Evolutionary conservation across 2,797 vertebrate species (phyloP).

Genomic region (Philypnodon macrostomus): DNA sequence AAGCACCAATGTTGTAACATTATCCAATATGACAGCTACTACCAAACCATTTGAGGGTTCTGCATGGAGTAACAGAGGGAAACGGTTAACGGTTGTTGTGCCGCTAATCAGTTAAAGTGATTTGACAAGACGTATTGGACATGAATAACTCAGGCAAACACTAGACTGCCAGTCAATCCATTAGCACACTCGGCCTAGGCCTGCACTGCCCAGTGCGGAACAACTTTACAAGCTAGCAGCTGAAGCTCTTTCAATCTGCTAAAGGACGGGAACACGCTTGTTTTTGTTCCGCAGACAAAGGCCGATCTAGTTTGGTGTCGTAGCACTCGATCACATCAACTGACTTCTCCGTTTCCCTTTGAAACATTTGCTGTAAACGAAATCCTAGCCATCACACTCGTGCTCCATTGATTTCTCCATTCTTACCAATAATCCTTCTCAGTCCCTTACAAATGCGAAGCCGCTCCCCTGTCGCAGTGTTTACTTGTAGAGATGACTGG

Average conservation of each 20-base stretch:
- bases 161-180: slow-evolving; percentile 35
- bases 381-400: slow-evolving; percentile 56
- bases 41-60: neutral
- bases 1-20: slow-evolving; percentile 27
- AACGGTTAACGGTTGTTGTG: slow-evolving; percentile 6
- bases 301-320: accelerated
- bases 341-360: neutral
- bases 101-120: slow-evolving; percentile 53
- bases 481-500: slow-evolving; percentile 49
- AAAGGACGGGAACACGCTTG: slow-evolving; percentile 9
- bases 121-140: slow-evolving; percentile 45
- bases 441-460: slow-evolving; percentile 81
- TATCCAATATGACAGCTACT: slow-evolving; percentile 3
- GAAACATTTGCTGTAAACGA: slow-evolving; percentile 17
- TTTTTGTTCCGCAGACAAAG: slow-evolving; percentile 34
- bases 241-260: slow-evolving; percentile 38
- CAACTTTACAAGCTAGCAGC: slow-evolving; percentile 67
- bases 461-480: slow-evolving; percentile 73
- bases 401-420: slow-evolving; percentile 70
- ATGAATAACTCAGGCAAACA: slow-evolving; percentile 69
- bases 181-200: slow-evolving; percentile 58
- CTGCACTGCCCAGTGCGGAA: slow-evolving; percentile 56
- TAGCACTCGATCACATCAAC: accelerated
- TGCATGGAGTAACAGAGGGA: slow-evolving; percentile 5
- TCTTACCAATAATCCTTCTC: slow-evolving; percentile 87